phyloP scores from a whole-genome alignment of 2,888 invertebrate genomes.

The Epiblema foenella region DNA sequence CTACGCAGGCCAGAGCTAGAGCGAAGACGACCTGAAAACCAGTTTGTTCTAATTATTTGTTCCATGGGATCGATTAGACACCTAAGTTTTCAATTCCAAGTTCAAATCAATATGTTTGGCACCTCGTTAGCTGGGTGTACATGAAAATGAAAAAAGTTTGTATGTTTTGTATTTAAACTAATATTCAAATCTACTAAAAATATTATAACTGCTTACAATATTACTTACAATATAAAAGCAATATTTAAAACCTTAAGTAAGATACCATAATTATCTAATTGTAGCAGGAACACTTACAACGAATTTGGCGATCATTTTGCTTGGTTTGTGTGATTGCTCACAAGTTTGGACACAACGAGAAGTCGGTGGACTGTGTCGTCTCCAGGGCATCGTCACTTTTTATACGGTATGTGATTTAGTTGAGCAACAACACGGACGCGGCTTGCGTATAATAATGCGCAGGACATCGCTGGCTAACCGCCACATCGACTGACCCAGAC shows the following conservation, averaged over 20 bases:
- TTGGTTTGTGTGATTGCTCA: conserved; percentile 78
- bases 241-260: too few relatives aligned
- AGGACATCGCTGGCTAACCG: conserved; percentile 70
- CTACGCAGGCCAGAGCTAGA: conserved; percentile 64
- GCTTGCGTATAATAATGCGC: conserved; percentile 67
- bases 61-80: too few relatives aligned
- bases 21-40: conserved; percentile 70
- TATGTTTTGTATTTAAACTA: too few relatives aligned
- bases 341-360: conserved; percentile 60
- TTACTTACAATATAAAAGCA: too few relatives aligned
- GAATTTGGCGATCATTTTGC: conserved; percentile 84
- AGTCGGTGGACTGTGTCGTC: conserved; percentile 74
- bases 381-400: conserved; percentile 71
- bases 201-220: too few relatives aligned
- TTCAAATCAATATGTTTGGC: too few relatives aligned
- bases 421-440: conserved; percentile 67
- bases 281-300: conserved; percentile 67
- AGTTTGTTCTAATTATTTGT: not conserved
- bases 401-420: conserved; percentile 71
- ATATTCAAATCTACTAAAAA: too few relatives aligned
- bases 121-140: too few relatives aligned
- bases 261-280: not conserved
- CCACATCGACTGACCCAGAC: conserved; percentile 77
- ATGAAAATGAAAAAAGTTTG: too few relatives aligned
- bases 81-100: too few relatives aligned